Percentiles rank a stretch among this genome's conserved stretches.
These are phyloP conservation scores for Apodemus speciosus DNA, from an alignment of 2,113 vertebrate genomes.

Conservation along the genomic window DNA sequence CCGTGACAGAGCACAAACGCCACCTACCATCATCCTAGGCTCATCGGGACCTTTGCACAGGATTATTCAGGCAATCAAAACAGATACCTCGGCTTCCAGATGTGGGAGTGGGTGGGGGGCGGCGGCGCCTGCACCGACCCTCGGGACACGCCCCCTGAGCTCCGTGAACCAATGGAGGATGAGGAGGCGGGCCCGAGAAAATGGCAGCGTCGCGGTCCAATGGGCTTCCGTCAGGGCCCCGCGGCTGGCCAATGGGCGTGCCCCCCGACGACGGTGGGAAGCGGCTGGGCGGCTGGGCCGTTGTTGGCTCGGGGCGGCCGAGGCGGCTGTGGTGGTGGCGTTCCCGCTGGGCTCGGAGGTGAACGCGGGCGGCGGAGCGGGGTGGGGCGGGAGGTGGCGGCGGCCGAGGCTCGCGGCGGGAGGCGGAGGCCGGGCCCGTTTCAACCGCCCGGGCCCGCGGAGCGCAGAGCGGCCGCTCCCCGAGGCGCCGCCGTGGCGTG, in stretches of 20 bases:
- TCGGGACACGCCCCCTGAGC: not conserved
- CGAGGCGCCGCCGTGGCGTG: not conserved
- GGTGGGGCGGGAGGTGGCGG: too few relatives aligned
- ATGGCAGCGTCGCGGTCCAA: slow-evolving; percentile 59
- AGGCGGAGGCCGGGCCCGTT: not conserved
- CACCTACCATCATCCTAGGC: slow-evolving; percentile 14
- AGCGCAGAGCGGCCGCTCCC: not conserved
- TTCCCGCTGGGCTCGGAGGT: slow-evolving; percentile 29
- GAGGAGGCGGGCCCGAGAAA: slow-evolving; percentile 56
- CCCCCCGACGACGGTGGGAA: slow-evolving; percentile 41
- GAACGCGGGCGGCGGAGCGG: not conserved
- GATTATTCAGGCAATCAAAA: slow-evolving; percentile 35
- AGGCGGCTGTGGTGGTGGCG: not conserved
- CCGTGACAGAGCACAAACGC: slow-evolving; percentile 53
- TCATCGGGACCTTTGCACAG: slow-evolving; percentile 1
- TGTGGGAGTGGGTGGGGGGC: too few relatives aligned
- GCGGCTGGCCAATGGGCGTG: slow-evolving; percentile 59
- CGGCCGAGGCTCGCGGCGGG: not conserved
- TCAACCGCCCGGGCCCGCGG: not conserved
- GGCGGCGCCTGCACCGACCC: not conserved
- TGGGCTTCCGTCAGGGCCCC: not conserved
- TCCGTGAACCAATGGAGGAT: slow-evolving; percentile 51
- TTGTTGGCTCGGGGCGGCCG: slow-evolving; percentile 31
- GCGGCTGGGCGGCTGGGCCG: slow-evolving; percentile 58
- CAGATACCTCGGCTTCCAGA: not conserved